Evolutionary conservation across 2,888 invertebrate genomes (phyloP).

Genomic region (Cerceris rybyensis): DNA sequence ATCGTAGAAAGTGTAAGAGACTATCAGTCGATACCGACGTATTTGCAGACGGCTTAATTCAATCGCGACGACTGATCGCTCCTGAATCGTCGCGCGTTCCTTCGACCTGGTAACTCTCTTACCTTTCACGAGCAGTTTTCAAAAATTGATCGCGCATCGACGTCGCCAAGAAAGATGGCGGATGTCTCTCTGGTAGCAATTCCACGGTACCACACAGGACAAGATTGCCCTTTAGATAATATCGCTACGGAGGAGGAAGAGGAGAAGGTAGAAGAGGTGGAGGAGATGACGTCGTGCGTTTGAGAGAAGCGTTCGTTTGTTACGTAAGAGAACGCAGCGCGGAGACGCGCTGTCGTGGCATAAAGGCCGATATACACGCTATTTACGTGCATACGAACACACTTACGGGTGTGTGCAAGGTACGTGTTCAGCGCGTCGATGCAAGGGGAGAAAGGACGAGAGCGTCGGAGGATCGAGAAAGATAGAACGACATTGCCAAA

Average conservation of each 20-base stretch:
- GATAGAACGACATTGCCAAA: conserved; percentile 41
- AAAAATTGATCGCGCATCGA: too few species aligned
- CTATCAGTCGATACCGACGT: too few species aligned
- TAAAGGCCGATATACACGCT: conserved; percentile 53
- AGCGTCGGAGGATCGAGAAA: conserved; percentile 27
- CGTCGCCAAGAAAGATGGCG: not conserved
- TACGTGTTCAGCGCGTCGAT: conserved; percentile 7
- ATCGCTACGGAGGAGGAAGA: conserved; percentile 4
- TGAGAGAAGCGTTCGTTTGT: conserved; percentile 55
- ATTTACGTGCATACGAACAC: conserved; percentile 5
- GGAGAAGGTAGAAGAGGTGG: not conserved
- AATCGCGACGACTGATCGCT: too few species aligned
- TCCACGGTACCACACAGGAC: conserved; percentile 35
- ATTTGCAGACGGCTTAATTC: too few species aligned
- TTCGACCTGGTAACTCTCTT: too few species aligned
- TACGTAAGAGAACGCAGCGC: conserved; percentile 55
- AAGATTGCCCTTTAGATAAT: conserved; percentile 45
- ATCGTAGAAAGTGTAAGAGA: too few species aligned
- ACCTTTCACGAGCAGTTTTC: too few species aligned
- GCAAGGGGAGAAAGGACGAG: conserved; percentile 53
- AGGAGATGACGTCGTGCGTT: conserved; percentile 39
- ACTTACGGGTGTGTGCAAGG: conserved; percentile 4
- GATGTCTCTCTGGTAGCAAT: conserved; percentile 24
- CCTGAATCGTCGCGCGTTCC: too few species aligned
- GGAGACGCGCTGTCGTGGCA: conserved; percentile 49